phyloP scores from a whole-genome alignment of 2,113 vertebrate species.

The Triplophysa siluroides region DNA sequence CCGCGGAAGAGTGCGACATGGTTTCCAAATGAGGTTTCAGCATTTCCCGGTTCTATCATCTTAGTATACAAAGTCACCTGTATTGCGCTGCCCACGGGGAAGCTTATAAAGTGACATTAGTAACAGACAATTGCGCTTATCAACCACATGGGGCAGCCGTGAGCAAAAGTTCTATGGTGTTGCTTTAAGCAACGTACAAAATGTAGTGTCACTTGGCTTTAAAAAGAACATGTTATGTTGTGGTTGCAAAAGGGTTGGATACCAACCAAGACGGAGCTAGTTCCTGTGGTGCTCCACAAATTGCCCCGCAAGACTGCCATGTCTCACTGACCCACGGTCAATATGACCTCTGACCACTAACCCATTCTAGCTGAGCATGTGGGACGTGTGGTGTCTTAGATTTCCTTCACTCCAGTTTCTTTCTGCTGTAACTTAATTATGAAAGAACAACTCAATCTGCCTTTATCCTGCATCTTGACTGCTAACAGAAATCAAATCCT shows the following conservation, averaged over 20 bases:
- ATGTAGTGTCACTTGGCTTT: not conserved
- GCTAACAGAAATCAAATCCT: slow-evolving; percentile 21
- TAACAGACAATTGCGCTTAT: no score
- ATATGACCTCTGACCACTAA: slow-evolving; percentile 31
- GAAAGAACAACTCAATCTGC: slow-evolving; percentile 14
- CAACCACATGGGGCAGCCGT: no score
- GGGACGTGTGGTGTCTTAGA: slow-evolving; percentile 30
- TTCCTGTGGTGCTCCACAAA: slow-evolving; percentile 22
- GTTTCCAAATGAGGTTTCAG: no score
- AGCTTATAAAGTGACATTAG: no score
- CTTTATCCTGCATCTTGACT: slow-evolving; percentile 9
- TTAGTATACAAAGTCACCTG: no score
- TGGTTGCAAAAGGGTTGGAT: no score
- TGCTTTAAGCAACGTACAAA: no score
- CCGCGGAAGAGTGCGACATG: no score
- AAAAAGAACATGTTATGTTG: no score
- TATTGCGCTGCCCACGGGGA: no score
- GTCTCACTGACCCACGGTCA: slow-evolving; percentile 31
- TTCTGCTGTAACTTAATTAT: slow-evolving; percentile 14
- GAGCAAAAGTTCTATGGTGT: no score
- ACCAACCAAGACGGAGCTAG: not conserved
- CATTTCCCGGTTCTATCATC: no score
- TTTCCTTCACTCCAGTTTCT: slow-evolving; percentile 35
- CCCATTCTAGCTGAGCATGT: slow-evolving; percentile 22
- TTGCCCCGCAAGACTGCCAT: slow-evolving; percentile 3